Conservation (phyloP, 2,797 vertebrate genomes). For the Sebastes nivosus region DNA sequence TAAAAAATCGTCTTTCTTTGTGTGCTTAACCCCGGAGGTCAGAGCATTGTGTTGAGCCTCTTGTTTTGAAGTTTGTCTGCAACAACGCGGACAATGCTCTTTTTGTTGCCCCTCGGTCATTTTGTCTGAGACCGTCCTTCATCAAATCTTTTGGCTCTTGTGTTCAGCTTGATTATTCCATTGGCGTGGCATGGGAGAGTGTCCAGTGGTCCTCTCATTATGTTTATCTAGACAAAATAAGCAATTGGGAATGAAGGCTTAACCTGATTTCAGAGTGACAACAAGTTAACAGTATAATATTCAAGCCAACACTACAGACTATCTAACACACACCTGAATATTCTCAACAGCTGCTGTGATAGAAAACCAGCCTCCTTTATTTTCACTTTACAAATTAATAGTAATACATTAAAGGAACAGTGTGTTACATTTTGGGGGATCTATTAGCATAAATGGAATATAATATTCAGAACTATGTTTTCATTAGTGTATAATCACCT, state of each 20-base stretch:
- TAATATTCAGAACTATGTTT: too few species aligned
- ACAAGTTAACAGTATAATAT: neutral
- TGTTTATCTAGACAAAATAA: conserved; percentile 51
- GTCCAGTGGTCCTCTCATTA: conserved; percentile 46
- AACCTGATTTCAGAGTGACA: conserved; percentile 8
- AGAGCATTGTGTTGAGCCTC: conserved; percentile 69
- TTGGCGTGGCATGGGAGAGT: conserved; percentile 31
- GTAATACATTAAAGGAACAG: neutral
- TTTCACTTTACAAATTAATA: neutral
- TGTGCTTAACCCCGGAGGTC: conserved; percentile 71
- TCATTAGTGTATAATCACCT: too few species aligned
- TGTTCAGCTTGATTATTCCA: conserved; percentile 54
- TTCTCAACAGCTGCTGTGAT: neutral
- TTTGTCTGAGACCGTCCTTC: conserved; percentile 59
- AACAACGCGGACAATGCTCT: conserved; percentile 69
- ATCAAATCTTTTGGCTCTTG: conserved; percentile 65
- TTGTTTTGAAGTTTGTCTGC: conserved; percentile 72
- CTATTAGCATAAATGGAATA: too few species aligned
- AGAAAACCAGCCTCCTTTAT: neutral
- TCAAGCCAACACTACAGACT: neutral
- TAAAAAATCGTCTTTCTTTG: conserved; percentile 64
- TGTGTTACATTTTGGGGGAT: too few species aligned
- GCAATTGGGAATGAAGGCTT: conserved; percentile 6
- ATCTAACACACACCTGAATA: neutral
- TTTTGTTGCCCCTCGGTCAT: conserved; percentile 60